Percentiles rank a stretch among this genome's conserved stretches.
These are phyloP conservation scores for Ornithorhynchus anatinus DNA, from an alignment of 2,113 vertebrate species.

Conservation along the genomic window DNA sequence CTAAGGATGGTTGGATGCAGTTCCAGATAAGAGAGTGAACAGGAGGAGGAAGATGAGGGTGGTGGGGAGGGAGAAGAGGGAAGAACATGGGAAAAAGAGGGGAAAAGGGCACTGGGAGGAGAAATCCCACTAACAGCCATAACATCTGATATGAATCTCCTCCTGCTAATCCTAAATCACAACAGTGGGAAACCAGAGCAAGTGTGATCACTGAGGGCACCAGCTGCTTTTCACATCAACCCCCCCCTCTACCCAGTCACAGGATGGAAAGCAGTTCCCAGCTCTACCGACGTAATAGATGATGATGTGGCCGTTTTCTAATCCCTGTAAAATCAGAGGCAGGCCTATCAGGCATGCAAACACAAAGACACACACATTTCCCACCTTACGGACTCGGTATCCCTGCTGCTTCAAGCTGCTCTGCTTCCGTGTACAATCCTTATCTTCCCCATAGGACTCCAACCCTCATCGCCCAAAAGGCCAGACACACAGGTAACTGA, in stretches of 20 bases:
- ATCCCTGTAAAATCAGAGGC: background rate
- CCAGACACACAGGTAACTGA: background rate
- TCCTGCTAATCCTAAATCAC: slow-evolving; percentile 43
- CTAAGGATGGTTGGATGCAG: slow-evolving; percentile 40
- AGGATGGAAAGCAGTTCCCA: background rate
- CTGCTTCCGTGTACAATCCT: background rate
- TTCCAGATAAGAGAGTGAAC: background rate
- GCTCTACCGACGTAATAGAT: background rate
- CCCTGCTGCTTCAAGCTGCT: no score
- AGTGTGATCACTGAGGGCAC: slow-evolving; percentile 19
- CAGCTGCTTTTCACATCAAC: slow-evolving; percentile 43
- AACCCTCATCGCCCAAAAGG: background rate
- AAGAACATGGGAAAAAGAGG: background rate
- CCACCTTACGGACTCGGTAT: no score
- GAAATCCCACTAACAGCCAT: background rate
- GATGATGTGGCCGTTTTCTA: background rate
- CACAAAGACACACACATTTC: background rate
- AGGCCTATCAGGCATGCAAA: background rate
- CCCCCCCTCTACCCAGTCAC: background rate
- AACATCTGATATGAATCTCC: slow-evolving; percentile 28
- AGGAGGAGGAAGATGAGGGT: background rate
- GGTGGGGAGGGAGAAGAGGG: background rate
- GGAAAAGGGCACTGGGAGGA: background rate
- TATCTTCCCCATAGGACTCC: background rate
- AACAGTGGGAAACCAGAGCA: slow-evolving; percentile 45